A percentile compares a stretch with the other conserved stretches of the same genome.
Conservation (phyloP, 2,888 invertebrate genomes). For the Acronicta aceris region DNA sequence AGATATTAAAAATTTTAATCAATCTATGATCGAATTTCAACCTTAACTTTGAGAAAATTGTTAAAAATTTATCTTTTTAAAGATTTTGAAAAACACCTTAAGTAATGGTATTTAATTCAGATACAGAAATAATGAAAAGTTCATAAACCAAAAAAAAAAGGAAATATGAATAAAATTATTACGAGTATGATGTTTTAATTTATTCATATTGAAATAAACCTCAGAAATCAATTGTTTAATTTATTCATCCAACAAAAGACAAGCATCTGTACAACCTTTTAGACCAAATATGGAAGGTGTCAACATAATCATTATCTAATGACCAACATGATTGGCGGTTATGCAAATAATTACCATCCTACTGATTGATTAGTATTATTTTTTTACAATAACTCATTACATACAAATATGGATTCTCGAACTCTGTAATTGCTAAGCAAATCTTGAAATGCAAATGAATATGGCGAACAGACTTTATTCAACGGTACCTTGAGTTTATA, state of each 20-base stretch:
- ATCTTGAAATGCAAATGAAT: conserved; percentile 19
- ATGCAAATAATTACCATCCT: conserved; percentile 29
- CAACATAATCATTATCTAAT: conserved; percentile 37
- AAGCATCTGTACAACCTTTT: conserved; percentile 34
- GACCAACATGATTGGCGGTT: conserved; percentile 22
- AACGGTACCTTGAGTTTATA: conserved; percentile 20
- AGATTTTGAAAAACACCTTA: no score
- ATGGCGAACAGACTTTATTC: conserved; percentile 8
- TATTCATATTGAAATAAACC: no score
- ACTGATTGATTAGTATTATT: conserved; percentile 17
- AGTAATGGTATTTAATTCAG: no score
- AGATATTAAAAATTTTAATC: no score
- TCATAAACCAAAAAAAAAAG: no score
- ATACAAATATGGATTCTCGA: conserved; percentile 12
- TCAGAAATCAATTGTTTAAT: no score
- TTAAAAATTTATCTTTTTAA: no score
- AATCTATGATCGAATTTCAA: no score
- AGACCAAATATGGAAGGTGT: conserved; percentile 41
- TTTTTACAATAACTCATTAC: conserved; percentile 16
- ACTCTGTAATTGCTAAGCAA: conserved; percentile 23
- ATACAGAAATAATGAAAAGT: no score
- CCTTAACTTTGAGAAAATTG: no score
- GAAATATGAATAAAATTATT: no score
- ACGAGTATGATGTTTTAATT: no score
- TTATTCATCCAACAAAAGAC: conserved; percentile 19